These are phyloP conservation scores for Monarcha castaneiventris DNA, from an alignment of 2,113 vertebrate species.

Conservation along the genomic window DNA sequence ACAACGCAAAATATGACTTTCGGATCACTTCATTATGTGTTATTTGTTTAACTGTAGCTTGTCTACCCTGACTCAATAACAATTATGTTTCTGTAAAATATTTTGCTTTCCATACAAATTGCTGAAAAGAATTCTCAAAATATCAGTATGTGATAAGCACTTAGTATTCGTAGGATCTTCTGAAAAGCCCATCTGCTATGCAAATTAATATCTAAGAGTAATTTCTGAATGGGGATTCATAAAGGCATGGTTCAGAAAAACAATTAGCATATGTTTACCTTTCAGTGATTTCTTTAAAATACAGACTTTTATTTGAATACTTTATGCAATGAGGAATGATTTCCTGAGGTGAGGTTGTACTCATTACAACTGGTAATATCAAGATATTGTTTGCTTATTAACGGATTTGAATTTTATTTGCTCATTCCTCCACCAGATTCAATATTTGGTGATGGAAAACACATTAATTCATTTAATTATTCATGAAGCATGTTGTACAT, in stretches of 20 bases:
- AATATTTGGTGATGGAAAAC: neutral
- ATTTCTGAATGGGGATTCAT: slow-evolving; percentile 22
- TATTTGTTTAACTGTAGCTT: slow-evolving; percentile 9
- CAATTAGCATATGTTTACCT: slow-evolving; percentile 27
- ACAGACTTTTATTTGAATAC: neutral
- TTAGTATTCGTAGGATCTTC: neutral
- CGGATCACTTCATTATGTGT: neutral
- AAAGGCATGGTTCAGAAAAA: slow-evolving; percentile 20
- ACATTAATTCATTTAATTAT: neutral
- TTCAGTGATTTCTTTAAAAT: neutral
- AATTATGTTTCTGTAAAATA: slow-evolving; percentile 49
- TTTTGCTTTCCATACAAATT: slow-evolving; percentile 29
- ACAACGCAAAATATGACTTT: neutral
- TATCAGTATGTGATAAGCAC: neutral
- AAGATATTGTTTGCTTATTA: neutral
- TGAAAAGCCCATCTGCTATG: slow-evolving; percentile 50
- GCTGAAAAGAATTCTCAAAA: slow-evolving; percentile 42
- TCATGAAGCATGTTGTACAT: neutral
- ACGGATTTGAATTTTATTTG: neutral
- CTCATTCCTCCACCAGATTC: neutral
- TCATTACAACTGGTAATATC: neutral
- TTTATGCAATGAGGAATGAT: neutral
- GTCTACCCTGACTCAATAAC: neutral
- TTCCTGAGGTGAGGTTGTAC: neutral
- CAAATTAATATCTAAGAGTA: slow-evolving; percentile 58